Base-by-base conservation (phyloP, 1,140 invertebrate genomes). In the Littorina saxatilis region DNA sequence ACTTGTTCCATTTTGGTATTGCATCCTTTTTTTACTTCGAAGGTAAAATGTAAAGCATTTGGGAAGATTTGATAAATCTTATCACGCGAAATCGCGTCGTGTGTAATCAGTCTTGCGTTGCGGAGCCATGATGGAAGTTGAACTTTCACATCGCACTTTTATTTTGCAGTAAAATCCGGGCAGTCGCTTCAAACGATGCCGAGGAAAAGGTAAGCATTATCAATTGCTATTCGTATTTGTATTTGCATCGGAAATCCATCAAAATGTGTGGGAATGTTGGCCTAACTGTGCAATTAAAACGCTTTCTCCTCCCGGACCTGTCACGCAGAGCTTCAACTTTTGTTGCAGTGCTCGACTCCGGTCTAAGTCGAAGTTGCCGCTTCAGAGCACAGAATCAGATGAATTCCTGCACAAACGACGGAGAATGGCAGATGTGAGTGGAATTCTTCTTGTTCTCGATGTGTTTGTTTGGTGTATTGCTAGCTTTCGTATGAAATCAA, bases 401-500 rank as follows among this genome's bases (percentile, higher is more conserved):
- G 32, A 35, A 7, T 9, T 20, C 5, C 23, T 32, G 4, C 32
- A 32, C 35, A 68, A 68, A 68, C 66, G 66, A 68, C 66, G 35
- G 37, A 68, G 35, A 68, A 68, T 68, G 43, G 43, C 43, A 68
- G 66, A 68, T 35, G 66, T 68, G 20, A 68, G 66, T 68, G 15
- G n/a, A n/a, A n/a, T 27, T 4, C 9, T 39, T 20, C 15, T 39
- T 15, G 23, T 13, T 68, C 7, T 39, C 23, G 17, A 66, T 66
- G 61, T 66, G 13, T 29, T n/a, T 3, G 29, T 35, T 66, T 32
- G 27, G 7, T 32, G 29, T 29, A 35, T 66, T 66, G 61, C n/a
- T n/a, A n/a, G n/a, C n/a, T n/a, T n/a, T n/a, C n/a, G n/a, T n/a
- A n/a, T 23, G 61, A 27, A 13, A 27, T 66, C 11, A 27, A 27